These are phyloP conservation scores for Encarsia formosa DNA, from an alignment of 2,888 invertebrate species.

Conservation along the genomic window DNA sequence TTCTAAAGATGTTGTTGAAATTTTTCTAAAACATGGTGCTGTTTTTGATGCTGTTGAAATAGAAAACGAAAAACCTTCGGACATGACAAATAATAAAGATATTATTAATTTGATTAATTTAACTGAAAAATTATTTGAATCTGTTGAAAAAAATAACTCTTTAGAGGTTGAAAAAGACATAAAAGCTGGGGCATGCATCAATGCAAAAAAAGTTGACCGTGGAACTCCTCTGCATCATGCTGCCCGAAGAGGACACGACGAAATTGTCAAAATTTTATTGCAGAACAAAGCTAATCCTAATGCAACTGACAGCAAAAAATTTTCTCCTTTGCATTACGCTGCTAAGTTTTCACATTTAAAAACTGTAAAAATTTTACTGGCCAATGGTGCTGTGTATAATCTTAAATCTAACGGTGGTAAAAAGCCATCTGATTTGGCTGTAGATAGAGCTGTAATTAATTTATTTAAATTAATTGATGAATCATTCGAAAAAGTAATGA, in stretches of 20 bases:
- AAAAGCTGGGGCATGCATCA: conserved; percentile 13
- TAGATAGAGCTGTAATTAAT: background rate
- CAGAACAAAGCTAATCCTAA: conserved; percentile 24
- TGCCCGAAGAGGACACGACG: conserved; percentile 31
- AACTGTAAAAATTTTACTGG: conserved; percentile 24
- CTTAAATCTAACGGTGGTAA: conserved; percentile 13
- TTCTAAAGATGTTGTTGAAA: conserved; percentile 15
- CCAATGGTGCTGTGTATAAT: conserved; percentile 27
- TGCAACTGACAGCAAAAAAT: conserved; percentile 3
- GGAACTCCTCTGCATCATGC: conserved; percentile 36
- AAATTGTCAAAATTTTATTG: conserved; percentile 27
- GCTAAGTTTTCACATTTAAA: conserved; percentile 18
- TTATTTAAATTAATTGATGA: conserved; percentile 7
- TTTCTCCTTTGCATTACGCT: conserved; percentile 25
- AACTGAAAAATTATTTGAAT: conserved; percentile 7
- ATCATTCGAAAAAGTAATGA: conserved; percentile 12
- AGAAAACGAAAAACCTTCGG: conserved; percentile 28
- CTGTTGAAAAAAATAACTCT: conserved; percentile 7
- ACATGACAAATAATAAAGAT: conserved; percentile 26
- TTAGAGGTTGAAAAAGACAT: conserved; percentile 7
- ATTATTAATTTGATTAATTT: background rate
- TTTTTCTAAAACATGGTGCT: conserved; percentile 30
- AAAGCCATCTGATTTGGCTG: conserved; percentile 9
- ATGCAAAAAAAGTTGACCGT: conserved; percentile 25
- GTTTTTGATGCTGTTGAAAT: conserved; percentile 25